Evolutionary conservation across 1,140 invertebrate species (phyloP).

Genomic region (Himalopsyche phryganea): DNA sequence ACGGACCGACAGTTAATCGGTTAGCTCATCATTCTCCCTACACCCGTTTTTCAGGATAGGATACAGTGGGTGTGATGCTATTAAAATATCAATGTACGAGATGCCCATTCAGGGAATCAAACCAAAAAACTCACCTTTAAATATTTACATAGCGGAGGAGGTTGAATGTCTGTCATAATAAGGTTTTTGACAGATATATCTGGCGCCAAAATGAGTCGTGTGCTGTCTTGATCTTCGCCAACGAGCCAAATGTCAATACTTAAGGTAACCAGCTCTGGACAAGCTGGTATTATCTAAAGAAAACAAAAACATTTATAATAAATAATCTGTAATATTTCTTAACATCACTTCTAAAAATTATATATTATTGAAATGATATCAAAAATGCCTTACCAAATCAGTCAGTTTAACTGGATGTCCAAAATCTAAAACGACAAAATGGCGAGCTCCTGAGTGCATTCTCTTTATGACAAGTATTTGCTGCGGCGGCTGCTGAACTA

Average conservation of each 20-base stretch:
- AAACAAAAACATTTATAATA: background rate
- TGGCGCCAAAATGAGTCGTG: constrained; percentile 77
- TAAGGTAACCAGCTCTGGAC: constrained; percentile 79
- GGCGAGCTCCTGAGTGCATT: constrained; percentile 83
- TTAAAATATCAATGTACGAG: too few species aligned
- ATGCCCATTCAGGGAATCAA: too few species aligned
- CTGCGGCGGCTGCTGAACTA: constrained; percentile 71
- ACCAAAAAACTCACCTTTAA: constrained; percentile 68
- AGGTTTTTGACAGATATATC: constrained; percentile 82
- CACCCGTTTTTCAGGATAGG: too few species aligned
- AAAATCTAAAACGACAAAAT: constrained; percentile 89
- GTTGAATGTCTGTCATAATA: constrained; percentile 83
- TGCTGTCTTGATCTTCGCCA: constrained; percentile 78
- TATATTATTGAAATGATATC: too few species aligned
- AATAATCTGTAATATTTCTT: too few species aligned
- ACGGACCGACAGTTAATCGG: too few species aligned
- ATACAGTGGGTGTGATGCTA: too few species aligned
- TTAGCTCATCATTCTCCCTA: too few species aligned
- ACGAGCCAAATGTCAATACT: constrained; percentile 87
- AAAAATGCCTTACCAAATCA: constrained; percentile 62
- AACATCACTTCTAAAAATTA: too few species aligned
- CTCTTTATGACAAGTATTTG: constrained; percentile 87
- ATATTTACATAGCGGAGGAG: constrained; percentile 82
- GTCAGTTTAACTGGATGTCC: constrained; percentile 80
- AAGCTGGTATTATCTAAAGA: constrained; percentile 72